phyloP scores from a whole-genome alignment of 2,797 vertebrate species.

The Acipenser ruthenus region DNA sequence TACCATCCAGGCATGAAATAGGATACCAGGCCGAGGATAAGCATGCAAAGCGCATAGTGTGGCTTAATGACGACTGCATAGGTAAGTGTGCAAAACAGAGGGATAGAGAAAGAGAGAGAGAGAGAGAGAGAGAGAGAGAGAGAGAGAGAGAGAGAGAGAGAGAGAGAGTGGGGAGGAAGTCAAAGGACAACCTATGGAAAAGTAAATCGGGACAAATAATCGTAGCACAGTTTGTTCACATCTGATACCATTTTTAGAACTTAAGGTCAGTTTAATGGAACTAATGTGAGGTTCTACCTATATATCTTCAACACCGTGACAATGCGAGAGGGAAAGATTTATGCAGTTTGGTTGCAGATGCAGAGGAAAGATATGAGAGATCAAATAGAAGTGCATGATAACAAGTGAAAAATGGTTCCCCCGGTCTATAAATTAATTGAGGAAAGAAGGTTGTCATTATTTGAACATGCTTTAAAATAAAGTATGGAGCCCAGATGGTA shows the following conservation, averaged over 20 bases:
- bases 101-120: neutral
- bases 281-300: conserved; percentile 70
- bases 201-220: conserved; percentile 72
- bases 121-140: too few species aligned
- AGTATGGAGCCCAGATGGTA: conserved; percentile 84
- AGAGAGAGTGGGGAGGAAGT: neutral
- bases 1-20: conserved; percentile 1
- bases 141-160: too few species aligned
- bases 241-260: conserved; percentile 77
- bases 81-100: conserved; percentile 6
- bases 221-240: conserved; percentile 68
- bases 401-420: conserved; percentile 80
- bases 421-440: conserved; percentile 80
- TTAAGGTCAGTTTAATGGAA: conserved; percentile 77
- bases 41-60: conserved; percentile 9
- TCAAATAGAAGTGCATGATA: conserved; percentile 84
- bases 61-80: neutral
- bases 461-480: conserved; percentile 77
- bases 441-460: conserved; percentile 88
- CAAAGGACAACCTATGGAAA: conserved; percentile 22
- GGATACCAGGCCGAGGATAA: conserved; percentile 11
- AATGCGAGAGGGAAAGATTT: conserved; percentile 78
- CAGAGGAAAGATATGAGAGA: conserved; percentile 74
- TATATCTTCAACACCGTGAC: conserved; percentile 73
- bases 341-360: conserved; percentile 78